Percentiles rank a stretch among this genome's conserved stretches.
Conservation (phyloP, 2,888 invertebrate genomes). For the Apotomis betuletana region DNA sequence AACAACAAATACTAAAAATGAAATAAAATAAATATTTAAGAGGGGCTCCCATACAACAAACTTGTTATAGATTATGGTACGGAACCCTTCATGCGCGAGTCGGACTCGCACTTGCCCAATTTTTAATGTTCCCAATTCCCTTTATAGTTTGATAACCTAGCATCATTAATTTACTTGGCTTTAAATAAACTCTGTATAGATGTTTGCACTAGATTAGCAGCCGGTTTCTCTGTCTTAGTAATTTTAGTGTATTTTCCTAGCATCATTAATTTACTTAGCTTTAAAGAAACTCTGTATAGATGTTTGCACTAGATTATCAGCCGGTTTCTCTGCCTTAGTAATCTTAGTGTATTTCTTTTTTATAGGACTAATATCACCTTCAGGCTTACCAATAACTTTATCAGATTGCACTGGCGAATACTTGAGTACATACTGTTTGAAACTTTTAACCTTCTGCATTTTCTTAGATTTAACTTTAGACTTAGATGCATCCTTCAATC, state of each 20-base stretch:
- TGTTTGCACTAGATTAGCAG: constrained; percentile 67
- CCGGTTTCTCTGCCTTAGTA: constrained; percentile 54
- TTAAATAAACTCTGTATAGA: constrained; percentile 69
- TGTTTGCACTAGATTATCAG: constrained; percentile 67
- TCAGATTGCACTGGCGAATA: constrained; percentile 49
- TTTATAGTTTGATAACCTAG: background rate
- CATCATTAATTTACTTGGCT: constrained; percentile 36
- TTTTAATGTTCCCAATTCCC: too few relatives aligned
- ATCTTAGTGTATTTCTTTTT: constrained; percentile 57
- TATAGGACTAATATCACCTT: constrained; percentile 52
- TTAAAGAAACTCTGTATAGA: constrained; percentile 69
- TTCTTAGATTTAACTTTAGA: constrained; percentile 39
- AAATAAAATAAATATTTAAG: too few relatives aligned
- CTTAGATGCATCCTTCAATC: constrained; percentile 8
- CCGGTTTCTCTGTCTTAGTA: constrained; percentile 54
- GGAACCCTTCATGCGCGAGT: too few relatives aligned
- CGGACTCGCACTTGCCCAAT: too few relatives aligned
- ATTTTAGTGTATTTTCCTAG: constrained; percentile 53
- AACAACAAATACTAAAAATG: too few relatives aligned
- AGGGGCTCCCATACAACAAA: too few relatives aligned
- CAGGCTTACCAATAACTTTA: constrained; percentile 55
- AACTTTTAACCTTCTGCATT: constrained; percentile 42
- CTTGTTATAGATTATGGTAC: too few relatives aligned
- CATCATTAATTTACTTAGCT: constrained; percentile 36
- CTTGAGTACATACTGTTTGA: constrained; percentile 67